A percentile compares a stretch with the other conserved stretches of the same genome.
phyloP scores from a whole-genome alignment of 2,797 vertebrate species.

The Nannoperca obscura region DNA sequence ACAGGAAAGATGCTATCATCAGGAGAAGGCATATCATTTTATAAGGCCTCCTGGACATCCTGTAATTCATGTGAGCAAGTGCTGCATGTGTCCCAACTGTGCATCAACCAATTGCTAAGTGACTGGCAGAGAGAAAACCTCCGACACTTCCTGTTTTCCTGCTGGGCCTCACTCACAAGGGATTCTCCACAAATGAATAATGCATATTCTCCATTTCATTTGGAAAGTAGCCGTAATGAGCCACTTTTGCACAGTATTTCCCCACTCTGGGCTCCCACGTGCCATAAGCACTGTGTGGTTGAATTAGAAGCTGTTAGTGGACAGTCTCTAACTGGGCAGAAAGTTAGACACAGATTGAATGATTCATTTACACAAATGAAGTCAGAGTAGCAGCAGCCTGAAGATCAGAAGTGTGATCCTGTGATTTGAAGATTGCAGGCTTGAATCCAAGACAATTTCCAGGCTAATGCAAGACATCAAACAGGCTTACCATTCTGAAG shows the following conservation, averaged over 20 bases:
- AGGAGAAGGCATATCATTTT: constrained; percentile 9
- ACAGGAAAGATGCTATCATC: constrained; percentile 12
- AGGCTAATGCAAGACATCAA: background rate
- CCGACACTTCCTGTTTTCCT: constrained; percentile 64
- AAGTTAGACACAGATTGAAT: constrained; percentile 32
- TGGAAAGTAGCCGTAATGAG: constrained; percentile 73
- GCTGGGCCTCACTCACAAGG: constrained; percentile 46
- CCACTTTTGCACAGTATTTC: constrained; percentile 53
- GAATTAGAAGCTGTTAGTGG: constrained; percentile 49
- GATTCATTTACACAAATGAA: constrained; percentile 48
- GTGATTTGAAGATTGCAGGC: background rate
- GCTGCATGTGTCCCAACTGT: constrained; percentile 18
- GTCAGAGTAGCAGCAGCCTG: constrained; percentile 16
- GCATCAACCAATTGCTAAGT: constrained; percentile 39
- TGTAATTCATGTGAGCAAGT: constrained; percentile 24
- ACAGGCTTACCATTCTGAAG: background rate
- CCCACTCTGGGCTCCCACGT: constrained; percentile 28
- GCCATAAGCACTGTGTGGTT: constrained; percentile 26
- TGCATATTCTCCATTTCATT: constrained; percentile 74
- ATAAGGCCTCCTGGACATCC: constrained; percentile 37
- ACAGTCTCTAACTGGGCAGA: constrained; percentile 26
- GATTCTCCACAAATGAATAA: constrained; percentile 73
- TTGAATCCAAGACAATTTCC: constrained; percentile 4
- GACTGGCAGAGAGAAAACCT: constrained; percentile 41
- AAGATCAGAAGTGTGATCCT: constrained; percentile 36